These are phyloP conservation scores for Periophthalmodon schlosseri DNA, from an alignment of 2,113 vertebrate genomes.

Conservation along the genomic window DNA sequence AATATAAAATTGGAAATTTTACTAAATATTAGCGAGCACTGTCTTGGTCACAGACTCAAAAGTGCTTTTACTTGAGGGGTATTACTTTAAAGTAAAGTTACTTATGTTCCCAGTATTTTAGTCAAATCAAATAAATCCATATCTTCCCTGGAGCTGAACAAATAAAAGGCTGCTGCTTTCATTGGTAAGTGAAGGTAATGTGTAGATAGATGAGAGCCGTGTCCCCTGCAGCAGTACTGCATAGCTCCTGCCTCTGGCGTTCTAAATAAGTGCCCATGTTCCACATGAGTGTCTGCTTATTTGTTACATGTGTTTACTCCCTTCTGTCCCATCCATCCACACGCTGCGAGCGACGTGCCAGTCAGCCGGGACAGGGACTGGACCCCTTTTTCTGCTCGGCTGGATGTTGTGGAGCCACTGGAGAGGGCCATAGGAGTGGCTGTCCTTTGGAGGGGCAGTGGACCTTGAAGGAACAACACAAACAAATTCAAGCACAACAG, in stretches of 20 bases:
- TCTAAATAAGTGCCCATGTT: conserved; percentile 29
- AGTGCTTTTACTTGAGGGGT: not conserved
- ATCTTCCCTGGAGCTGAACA: not conserved
- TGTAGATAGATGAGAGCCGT: conserved; percentile 13
- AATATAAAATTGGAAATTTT: not conserved
- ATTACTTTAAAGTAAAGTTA: not conserved
- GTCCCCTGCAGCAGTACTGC: not conserved
- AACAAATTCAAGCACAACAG: conserved; percentile 54
- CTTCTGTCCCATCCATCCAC: conserved; percentile 30
- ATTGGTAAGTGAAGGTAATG: conserved; percentile 7
- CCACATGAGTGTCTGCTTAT: conserved; percentile 25
- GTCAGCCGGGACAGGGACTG: conserved; percentile 52
- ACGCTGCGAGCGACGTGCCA: conserved; percentile 32
- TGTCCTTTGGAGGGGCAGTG: conserved; percentile 61
- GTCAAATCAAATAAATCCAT: not conserved
- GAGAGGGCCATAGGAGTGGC: conserved; percentile 50
- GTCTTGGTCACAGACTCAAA: no score
- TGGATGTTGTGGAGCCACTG: conserved; percentile 60
- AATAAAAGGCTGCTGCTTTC: not conserved
- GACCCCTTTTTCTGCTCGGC: conserved; percentile 62
- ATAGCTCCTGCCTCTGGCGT: conserved; percentile 7
- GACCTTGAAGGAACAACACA: conserved; percentile 69
- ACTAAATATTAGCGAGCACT: no score
- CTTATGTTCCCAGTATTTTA: not conserved
- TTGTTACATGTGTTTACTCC: conserved; percentile 50